Percentiles rank a stretch among this genome's conserved stretches.
phyloP scores from a whole-genome alignment of 2,888 invertebrate genomes.

The Ectemnius cavifrons region DNA sequence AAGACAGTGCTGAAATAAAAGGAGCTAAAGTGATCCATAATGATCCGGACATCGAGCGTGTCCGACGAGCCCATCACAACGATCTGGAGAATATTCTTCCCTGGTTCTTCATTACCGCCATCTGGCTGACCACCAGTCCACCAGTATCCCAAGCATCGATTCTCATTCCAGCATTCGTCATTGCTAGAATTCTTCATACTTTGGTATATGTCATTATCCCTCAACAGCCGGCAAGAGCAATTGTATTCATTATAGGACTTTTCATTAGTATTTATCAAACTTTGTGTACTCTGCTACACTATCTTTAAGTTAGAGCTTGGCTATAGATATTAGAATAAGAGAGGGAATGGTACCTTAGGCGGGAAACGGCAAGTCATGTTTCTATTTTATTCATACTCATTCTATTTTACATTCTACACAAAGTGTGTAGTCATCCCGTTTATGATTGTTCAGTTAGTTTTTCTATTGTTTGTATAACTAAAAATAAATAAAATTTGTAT shows the following conservation, averaged over 20 bases:
- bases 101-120: slow-evolving; percentile 79
- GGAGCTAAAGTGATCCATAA: slow-evolving; percentile 52
- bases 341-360: no score
- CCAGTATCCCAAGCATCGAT: slow-evolving; percentile 75
- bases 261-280: slow-evolving; percentile 71
- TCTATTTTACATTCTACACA: no score
- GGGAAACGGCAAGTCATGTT: no score
- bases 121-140: slow-evolving; percentile 80
- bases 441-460: no score
- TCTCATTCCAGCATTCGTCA: slow-evolving; percentile 79
- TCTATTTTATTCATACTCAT: no score
- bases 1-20: slow-evolving; percentile 40
- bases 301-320: slow-evolving; percentile 20
- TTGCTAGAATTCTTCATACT: slow-evolving; percentile 79
- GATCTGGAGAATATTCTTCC: slow-evolving; percentile 81
- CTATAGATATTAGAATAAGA: neutral
- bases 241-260: slow-evolving; percentile 76
- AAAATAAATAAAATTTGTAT: no score
- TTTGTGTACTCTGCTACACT: slow-evolving; percentile 35
- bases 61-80: slow-evolving; percentile 81
- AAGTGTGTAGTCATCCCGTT: no score
- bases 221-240: slow-evolving; percentile 79
- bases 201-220: slow-evolving; percentile 78
- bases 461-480: no score
- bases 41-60: slow-evolving; percentile 79